Evolutionary conservation across 2,797 vertebrate genomes (phyloP).

Genomic region (Lacerta bilineata): DNA sequence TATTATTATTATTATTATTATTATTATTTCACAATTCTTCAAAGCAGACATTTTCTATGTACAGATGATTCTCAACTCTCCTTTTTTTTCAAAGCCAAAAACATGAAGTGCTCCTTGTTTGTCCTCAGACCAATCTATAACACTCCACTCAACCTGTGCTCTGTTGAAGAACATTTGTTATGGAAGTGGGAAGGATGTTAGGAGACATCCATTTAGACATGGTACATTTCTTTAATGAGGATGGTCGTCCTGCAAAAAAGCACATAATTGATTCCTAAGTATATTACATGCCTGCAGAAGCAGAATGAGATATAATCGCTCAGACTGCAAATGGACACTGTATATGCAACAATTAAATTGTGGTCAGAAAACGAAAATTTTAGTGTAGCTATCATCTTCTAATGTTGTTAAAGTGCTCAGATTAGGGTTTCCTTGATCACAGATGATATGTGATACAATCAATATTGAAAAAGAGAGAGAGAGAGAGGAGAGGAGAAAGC

Average conservation of each 20-base stretch:
- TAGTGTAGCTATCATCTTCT: constrained; percentile 31
- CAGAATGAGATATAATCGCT: neutral
- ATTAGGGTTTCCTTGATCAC: neutral
- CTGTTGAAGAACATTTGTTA: neutral
- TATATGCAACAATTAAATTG: constrained; percentile 28
- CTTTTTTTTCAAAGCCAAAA: neutral
- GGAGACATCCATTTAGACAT: neutral
- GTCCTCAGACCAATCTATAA: neutral
- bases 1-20: accelerated
- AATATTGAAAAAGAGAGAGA: neutral
- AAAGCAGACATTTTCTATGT: neutral
- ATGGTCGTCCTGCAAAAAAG: constrained; percentile 9
- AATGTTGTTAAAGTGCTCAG: constrained; percentile 7
- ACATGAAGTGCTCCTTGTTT: accelerated
- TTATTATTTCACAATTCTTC: neutral
- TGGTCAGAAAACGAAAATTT: neutral
- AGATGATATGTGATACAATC: neutral
- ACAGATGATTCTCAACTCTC: constrained; percentile 1
- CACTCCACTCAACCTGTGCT: neutral
- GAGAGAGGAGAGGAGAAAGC: neutral
- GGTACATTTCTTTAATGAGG: neutral
- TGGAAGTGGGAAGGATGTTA: neutral
- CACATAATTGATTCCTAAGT: constrained; percentile 44
- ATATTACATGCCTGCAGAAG: constrained; percentile 12
- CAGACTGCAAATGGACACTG: constrained; percentile 52